Evolutionary conservation across 2,888 invertebrate genomes (phyloP).

Genomic region (Protophormia terraenovae): DNA sequence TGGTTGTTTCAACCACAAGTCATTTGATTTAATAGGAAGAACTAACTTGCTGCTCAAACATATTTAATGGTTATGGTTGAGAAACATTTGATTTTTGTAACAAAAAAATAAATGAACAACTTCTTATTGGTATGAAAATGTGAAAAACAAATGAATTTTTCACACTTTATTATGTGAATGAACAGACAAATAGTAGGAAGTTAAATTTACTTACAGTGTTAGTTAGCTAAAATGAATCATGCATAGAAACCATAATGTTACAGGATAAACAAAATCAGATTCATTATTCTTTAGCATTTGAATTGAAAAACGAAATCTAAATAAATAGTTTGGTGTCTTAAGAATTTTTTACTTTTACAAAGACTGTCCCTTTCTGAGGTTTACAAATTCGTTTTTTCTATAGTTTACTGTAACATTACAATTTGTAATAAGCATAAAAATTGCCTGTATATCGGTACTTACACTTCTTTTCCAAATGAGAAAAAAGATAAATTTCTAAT

Average conservation of each 20-base stretch:
- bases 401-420: not conserved
- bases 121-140: conserved; percentile 46
- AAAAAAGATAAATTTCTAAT: conserved; percentile 33
- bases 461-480: not conserved
- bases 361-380: too few species aligned
- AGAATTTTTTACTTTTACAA: too few species aligned
- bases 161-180: conserved; percentile 35
- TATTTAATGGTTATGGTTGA: not conserved
- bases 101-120: conserved; percentile 52
- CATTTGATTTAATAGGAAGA: conserved; percentile 63
- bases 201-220: conserved; percentile 8
- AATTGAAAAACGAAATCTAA: too few species aligned
- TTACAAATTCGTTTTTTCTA: conserved; percentile 10
- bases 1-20: conserved; percentile 46
- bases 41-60: conserved; percentile 33
- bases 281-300: too few species aligned
- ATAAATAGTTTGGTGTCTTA: too few species aligned
- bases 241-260: too few species aligned
- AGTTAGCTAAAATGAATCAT: not conserved
- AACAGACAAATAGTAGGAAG: conserved; percentile 14
- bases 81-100: conserved; percentile 37
- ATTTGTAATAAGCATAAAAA: conserved; percentile 33
- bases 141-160: conserved; percentile 54
- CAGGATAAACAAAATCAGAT: too few species aligned
- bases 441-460: not conserved